Conservation (phyloP, 2,113 vertebrate genomes). For the Alexandromys fortis region DNA sequence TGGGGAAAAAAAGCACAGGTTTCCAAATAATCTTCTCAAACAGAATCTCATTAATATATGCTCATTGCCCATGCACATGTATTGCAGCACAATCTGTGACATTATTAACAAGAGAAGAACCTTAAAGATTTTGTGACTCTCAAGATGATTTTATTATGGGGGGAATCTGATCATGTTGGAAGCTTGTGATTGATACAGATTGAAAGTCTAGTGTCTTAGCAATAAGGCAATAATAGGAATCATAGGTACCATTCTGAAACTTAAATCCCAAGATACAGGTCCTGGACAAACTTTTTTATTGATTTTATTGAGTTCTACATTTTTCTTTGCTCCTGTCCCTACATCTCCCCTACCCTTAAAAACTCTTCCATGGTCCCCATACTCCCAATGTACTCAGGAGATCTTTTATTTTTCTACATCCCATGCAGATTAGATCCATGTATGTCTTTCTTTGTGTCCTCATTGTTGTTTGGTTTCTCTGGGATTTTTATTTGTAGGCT, state of each 20-base stretch:
- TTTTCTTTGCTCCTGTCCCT: too few relatives aligned
- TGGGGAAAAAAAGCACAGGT: fast-evolving
- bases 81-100: background rate
- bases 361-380: too few relatives aligned
- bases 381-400: too few relatives aligned
- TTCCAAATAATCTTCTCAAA: background rate
- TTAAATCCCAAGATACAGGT: background rate
- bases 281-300: too few relatives aligned
- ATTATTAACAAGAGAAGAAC: background rate
- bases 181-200: background rate
- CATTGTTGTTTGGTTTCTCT: too few relatives aligned
- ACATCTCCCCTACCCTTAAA: too few relatives aligned
- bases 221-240: background rate
- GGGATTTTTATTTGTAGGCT: too few relatives aligned
- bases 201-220: background rate
- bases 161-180: background rate
- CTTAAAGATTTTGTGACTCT: background rate
- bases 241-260: background rate
- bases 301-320: too few relatives aligned
- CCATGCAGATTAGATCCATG: too few relatives aligned
- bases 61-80: background rate
- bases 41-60: background rate
- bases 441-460: too few relatives aligned
- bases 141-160: background rate
- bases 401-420: too few relatives aligned